phyloP scores from a whole-genome alignment of 2,888 invertebrate species.

The Pollenia griseotomentosa region DNA sequence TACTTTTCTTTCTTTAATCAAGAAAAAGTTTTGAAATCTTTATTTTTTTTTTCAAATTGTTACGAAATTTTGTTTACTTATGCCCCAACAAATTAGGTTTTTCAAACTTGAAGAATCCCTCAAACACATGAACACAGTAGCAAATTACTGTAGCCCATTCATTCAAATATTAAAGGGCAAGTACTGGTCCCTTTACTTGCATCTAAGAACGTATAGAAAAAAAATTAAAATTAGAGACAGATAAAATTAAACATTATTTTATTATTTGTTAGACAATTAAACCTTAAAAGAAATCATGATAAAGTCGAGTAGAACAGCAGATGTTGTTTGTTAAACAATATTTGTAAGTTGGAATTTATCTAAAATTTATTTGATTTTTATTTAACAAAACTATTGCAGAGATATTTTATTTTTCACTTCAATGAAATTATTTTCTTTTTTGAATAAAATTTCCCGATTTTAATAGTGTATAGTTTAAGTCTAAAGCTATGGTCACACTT shows the following conservation, averaged over 20 bases:
- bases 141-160: no score
- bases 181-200: no score
- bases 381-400: no score
- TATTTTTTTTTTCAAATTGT: slow-evolving; percentile 21
- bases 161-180: no score
- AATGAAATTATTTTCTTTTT: no score
- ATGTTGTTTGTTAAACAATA: slow-evolving; percentile 48
- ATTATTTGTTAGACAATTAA: slow-evolving; percentile 51
- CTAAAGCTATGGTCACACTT: no score
- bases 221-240: neutral
- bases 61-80: slow-evolving; percentile 68
- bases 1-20: slow-evolving; percentile 35
- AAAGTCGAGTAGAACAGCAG: slow-evolving; percentile 34
- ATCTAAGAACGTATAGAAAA: no score
- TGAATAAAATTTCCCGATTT: no score
- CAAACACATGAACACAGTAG: neutral
- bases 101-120: slow-evolving; percentile 28
- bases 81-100: slow-evolving; percentile 70
- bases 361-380: no score
- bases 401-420: no score
- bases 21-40: slow-evolving; percentile 59
- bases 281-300: neutral
- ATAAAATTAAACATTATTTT: slow-evolving; percentile 8
- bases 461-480: no score
- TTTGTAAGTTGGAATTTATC: neutral